phyloP scores from a whole-genome alignment of 2,888 invertebrate genomes.

The Caenorhabditis becei region DNA sequence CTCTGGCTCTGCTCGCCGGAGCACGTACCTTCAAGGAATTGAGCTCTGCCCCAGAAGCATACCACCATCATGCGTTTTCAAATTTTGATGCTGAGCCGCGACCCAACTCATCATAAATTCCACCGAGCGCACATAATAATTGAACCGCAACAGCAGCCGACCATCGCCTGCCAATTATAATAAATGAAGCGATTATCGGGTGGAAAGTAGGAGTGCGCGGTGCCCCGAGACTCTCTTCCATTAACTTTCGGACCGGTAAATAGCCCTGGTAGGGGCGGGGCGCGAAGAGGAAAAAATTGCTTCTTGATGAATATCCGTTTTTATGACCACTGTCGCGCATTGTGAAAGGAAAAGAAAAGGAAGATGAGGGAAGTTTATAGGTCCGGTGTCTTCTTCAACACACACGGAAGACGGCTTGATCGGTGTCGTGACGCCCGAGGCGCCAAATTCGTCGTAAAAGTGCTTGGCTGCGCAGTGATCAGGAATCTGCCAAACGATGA shows the following conservation, averaged over 20 bases:
- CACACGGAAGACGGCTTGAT: slow-evolving; percentile 35
- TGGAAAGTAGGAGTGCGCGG: slow-evolving; percentile 10
- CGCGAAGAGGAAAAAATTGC: slow-evolving; percentile 21
- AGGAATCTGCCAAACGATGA: slow-evolving; percentile 24
- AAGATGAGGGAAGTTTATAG: slow-evolving; percentile 28
- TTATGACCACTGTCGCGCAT: slow-evolving; percentile 36
- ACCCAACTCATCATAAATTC: slow-evolving; percentile 54
- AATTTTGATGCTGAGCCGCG: slow-evolving; percentile 15
- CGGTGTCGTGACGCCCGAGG: slow-evolving; percentile 37
- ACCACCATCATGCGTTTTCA: not conserved
- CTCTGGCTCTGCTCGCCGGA: slow-evolving; percentile 1
- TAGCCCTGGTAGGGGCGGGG: not conserved
- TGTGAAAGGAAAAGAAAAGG: slow-evolving; percentile 15
- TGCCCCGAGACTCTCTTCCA: slow-evolving; percentile 40
- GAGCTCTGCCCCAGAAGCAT: not conserved
- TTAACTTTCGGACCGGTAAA: slow-evolving; percentile 56
- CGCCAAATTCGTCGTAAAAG: slow-evolving; percentile 54
- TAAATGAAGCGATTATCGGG: slow-evolving; percentile 58
- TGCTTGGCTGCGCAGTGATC: slow-evolving; percentile 6
- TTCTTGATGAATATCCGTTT: slow-evolving; percentile 49
- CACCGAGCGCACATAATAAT: slow-evolving; percentile 49
- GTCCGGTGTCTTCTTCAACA: slow-evolving; percentile 40
- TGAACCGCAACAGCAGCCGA: slow-evolving; percentile 55
- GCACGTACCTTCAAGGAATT: slow-evolving; percentile 6
- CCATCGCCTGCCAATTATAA: slow-evolving; percentile 43